A percentile compares a stretch with the other conserved stretches of the same genome.
phyloP scores from a whole-genome alignment of 2,888 invertebrate species.

The Hydropsyche betteni region DNA sequence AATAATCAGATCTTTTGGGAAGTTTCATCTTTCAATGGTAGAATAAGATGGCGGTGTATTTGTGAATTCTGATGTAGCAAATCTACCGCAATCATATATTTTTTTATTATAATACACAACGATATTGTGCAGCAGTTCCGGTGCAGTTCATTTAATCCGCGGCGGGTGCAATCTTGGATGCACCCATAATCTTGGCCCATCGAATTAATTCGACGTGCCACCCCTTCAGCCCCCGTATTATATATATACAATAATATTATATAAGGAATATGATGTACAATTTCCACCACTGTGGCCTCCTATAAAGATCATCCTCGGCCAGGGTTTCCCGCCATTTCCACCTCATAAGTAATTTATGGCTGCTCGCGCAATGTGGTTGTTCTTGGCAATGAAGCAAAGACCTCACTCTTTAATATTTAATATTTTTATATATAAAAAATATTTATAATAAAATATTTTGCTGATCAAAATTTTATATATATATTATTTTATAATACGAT shows the following conservation, averaged over 20 bases:
- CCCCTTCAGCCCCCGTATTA: background rate
- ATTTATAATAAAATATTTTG: too few species aligned
- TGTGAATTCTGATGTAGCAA: too few species aligned
- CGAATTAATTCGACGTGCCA: slow-evolving; percentile 30
- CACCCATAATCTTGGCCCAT: slow-evolving; percentile 37
- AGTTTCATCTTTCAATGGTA: too few species aligned
- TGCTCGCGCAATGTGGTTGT: slow-evolving; percentile 9
- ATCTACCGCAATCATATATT: too few species aligned
- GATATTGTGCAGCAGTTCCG: slow-evolving; percentile 2
- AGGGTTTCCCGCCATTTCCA: slow-evolving; percentile 47
- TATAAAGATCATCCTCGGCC: slow-evolving; percentile 35
- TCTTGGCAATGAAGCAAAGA: background rate
- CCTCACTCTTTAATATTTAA: too few species aligned
- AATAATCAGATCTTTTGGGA: too few species aligned
- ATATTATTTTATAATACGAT: too few species aligned
- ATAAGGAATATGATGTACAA: background rate
- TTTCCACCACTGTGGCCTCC: background rate
- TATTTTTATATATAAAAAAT: too few species aligned
- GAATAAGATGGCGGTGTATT: too few species aligned
- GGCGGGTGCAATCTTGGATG: slow-evolving; percentile 12
- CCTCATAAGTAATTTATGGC: slow-evolving; percentile 52
- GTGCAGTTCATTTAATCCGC: slow-evolving; percentile 16
- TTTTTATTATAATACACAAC: too few species aligned
- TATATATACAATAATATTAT: too few species aligned
- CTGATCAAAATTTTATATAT: too few species aligned